phyloP scores from a whole-genome alignment of 2,797 vertebrate genomes.

The Ambastaia sidthimunki region DNA sequence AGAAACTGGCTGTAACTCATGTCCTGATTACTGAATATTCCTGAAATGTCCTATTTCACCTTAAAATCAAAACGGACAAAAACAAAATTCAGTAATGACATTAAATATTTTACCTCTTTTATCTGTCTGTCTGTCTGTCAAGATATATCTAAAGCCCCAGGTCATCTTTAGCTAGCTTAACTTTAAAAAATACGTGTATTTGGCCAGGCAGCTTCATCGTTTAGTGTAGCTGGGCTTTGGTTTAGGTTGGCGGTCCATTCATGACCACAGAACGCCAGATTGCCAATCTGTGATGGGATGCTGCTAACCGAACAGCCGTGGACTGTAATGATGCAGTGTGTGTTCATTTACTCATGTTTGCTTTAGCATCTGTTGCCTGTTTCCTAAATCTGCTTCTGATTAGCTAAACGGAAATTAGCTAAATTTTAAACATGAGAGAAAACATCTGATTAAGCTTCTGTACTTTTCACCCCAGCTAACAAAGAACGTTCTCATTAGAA shows the following conservation, averaged over 20 bases:
- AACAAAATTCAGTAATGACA: too few relatives aligned
- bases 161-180: conserved; percentile 7
- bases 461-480: too few relatives aligned
- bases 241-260: conserved; percentile 41
- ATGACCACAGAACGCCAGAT: conserved; percentile 48
- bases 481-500: too few relatives aligned
- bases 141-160: neutral
- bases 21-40: neutral
- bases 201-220: conserved; percentile 33
- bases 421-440: conserved; percentile 38
- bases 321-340: conserved; percentile 33
- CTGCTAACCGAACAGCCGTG: conserved; percentile 54
- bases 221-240: conserved; percentile 18
- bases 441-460: conserved; percentile 38
- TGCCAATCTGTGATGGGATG: conserved; percentile 2
- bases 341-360: conserved; percentile 48
- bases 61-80: neutral
- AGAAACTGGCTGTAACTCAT: too few relatives aligned
- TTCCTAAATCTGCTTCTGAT: conserved; percentile 56
- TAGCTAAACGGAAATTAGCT: conserved; percentile 34
- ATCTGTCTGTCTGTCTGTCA: too few relatives aligned
- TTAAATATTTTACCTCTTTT: too few relatives aligned
- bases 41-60: neutral
- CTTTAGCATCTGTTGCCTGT: conserved; percentile 41
- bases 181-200: neutral